Conservation (phyloP, 2,888 invertebrate genomes). For the Metalampra italica region DNA sequence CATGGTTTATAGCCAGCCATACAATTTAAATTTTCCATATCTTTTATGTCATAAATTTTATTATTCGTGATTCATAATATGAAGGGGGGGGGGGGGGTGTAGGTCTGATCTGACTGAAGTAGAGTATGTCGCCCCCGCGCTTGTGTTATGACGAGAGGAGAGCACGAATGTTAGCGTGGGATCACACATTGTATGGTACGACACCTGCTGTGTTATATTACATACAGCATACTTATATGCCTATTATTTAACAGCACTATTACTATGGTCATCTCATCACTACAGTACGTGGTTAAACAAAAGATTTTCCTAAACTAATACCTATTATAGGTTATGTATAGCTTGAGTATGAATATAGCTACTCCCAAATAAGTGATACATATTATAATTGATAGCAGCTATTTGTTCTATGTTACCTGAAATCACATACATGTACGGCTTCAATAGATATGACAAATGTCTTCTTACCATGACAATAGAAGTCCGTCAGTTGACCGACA, state of each 20-base stretch:
- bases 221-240: conserved; percentile 10
- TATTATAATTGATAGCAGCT: conserved; percentile 23
- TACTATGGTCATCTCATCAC: conserved; percentile 48
- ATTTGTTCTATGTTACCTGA: conserved; percentile 32
- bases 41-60: conserved; percentile 6
- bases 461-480: conserved; percentile 58
- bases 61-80: conserved; percentile 21
- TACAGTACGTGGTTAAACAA: conserved; percentile 12
- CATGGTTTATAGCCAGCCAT: background rate
- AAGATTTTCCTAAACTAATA: conserved; percentile 4
- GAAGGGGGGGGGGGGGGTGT: conserved; percentile 23
- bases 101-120: conserved; percentile 17
- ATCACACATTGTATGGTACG: conserved; percentile 32
- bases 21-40: conserved; percentile 5
- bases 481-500: conserved; percentile 44
- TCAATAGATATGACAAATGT: conserved; percentile 51
- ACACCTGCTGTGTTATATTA: conserved; percentile 30
- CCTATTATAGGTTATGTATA: background rate
- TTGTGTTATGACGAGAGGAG: conserved; percentile 29
- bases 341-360: conserved; percentile 10
- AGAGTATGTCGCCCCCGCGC: conserved; percentile 39
- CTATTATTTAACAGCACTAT: conserved; percentile 24
- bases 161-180: conserved; percentile 41
- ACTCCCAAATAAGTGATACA: conserved; percentile 6
- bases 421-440: conserved; percentile 32